These are phyloP conservation scores for Chymomyza procnemis DNA, from an alignment of 2,888 invertebrate genomes.

Conservation along the genomic window DNA sequence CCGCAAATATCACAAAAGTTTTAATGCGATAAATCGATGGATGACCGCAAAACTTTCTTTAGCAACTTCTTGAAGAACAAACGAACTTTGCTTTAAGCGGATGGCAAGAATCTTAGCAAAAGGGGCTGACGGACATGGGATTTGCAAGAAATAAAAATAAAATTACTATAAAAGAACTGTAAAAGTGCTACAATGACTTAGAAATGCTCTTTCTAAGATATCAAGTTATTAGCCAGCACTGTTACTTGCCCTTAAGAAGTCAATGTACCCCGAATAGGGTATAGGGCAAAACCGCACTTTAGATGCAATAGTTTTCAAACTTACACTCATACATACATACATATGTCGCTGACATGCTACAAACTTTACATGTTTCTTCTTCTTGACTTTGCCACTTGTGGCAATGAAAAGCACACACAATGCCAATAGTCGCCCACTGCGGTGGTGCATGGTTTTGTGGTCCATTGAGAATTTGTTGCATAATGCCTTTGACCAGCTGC, in stretches of 20 bases:
- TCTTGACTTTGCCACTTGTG: background rate
- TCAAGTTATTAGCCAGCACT: too few relatives aligned
- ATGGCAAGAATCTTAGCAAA: background rate
- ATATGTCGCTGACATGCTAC: background rate
- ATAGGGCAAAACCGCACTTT: conserved; percentile 3
- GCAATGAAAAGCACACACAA: background rate
- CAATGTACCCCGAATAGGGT: too few relatives aligned
- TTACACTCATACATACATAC: too few relatives aligned
- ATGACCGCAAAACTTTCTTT: conserved; percentile 61
- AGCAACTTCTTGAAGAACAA: conserved; percentile 53
- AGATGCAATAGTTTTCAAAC: background rate
- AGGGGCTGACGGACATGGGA: too few relatives aligned
- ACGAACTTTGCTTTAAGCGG: conserved; percentile 57
- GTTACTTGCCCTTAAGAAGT: background rate
- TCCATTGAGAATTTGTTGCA: background rate
- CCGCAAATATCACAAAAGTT: conserved; percentile 53
- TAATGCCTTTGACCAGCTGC: background rate
- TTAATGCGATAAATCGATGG: conserved; percentile 69
- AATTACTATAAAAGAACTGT: too few relatives aligned
- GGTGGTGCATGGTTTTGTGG: background rate
- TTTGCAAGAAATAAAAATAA: too few relatives aligned
- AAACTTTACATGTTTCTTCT: background rate
- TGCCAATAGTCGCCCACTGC: background rate
- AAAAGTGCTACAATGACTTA: too few relatives aligned
- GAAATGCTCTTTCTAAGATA: too few relatives aligned